A percentile compares a stretch with the other conserved stretches of the same genome.
phyloP scores from a whole-genome alignment of 2,888 invertebrate species.

The Ophraella communa region DNA sequence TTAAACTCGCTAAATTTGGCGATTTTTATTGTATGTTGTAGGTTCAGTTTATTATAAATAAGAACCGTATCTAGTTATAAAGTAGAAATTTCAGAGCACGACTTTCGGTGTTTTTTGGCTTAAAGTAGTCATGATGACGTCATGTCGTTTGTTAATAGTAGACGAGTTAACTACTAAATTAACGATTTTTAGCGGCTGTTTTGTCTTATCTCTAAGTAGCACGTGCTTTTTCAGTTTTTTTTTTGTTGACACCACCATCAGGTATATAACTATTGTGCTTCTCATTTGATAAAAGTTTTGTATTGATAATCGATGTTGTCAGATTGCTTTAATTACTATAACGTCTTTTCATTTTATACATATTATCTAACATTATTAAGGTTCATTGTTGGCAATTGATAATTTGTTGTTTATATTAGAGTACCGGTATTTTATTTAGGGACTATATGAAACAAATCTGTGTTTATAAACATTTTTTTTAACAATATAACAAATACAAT shows the following conservation, averaged over 20 bases:
- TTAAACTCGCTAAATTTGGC: too few relatives aligned
- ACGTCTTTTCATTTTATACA: background rate
- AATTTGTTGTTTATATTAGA: too few relatives aligned
- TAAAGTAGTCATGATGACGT: constrained; percentile 14
- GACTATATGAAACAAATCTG: background rate
- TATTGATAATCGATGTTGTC: constrained; percentile 21
- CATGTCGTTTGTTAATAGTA: background rate
- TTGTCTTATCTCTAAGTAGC: background rate
- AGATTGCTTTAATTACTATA: background rate
- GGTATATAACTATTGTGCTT: background rate
- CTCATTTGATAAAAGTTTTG: background rate
- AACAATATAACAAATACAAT: too few relatives aligned
- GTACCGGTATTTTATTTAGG: background rate
- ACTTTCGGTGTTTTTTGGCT: background rate
- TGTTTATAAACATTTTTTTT: too few relatives aligned
- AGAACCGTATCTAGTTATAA: background rate
- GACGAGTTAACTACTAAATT: background rate
- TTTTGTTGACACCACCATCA: background rate
- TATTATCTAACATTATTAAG: background rate
- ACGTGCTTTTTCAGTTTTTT: background rate
- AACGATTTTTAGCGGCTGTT: background rate
- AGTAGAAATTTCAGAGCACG: background rate
- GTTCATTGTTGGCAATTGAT: background rate
- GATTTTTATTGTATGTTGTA: background rate
- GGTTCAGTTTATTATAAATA: background rate